Evolutionary conservation across 1,140 invertebrate genomes (phyloP), one percentile per base, ranked within the genome.

Genomic region (Lordiphosa clarofinis): DNA sequence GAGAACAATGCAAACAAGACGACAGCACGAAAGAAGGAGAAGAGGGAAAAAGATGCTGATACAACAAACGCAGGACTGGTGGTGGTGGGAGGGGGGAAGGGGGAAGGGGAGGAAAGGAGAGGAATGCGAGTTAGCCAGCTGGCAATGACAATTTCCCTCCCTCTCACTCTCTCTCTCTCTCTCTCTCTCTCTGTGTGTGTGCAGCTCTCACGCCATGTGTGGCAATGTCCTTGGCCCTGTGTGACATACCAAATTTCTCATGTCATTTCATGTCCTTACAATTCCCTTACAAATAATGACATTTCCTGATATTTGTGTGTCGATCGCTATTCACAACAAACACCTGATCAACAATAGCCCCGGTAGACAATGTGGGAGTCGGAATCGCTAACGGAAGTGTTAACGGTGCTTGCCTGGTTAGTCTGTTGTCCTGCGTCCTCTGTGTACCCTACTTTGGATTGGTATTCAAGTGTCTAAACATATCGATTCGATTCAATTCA

Each of bases 1-100:
- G 64, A 86, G 82, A 87, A 86, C 82, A 86, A 86, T 87, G 69
- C 76, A 84, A 84, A 84, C 78, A 84, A 84, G 64, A 73, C 57
- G 69, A 66, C 57, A 82, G 63, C 60, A 39, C 44, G 63, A 67
- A 67, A 33, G 9, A 3, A 28, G 28, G 28, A 7, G 12, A 31
- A 10, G 11, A 13, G 13, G 24, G 43, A 15, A 71, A 65, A 65
- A 69, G 61, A 81, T 65, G 76, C 71, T 82, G 71, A 81, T 70
- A 79, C 70, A 82, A 78, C 75, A 74, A 50, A 48, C 28, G 6
- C 4, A 46, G 24, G 11, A 1, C 6, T 38, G 21, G 7, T 7
- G 11, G n/a, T n/a, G n/a, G n/a, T n/a, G n/a, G n/a, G n/a, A n/a
- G n/a, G n/a, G n/a, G n/a, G n/a, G n/a, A n/a, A n/a, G n/a, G n/a